A percentile compares a stretch with the other conserved stretches of the same genome.
These are phyloP conservation scores for Hippocampus kuda DNA, from an alignment of 2,797 vertebrate genomes.

Conservation along the genomic window DNA sequence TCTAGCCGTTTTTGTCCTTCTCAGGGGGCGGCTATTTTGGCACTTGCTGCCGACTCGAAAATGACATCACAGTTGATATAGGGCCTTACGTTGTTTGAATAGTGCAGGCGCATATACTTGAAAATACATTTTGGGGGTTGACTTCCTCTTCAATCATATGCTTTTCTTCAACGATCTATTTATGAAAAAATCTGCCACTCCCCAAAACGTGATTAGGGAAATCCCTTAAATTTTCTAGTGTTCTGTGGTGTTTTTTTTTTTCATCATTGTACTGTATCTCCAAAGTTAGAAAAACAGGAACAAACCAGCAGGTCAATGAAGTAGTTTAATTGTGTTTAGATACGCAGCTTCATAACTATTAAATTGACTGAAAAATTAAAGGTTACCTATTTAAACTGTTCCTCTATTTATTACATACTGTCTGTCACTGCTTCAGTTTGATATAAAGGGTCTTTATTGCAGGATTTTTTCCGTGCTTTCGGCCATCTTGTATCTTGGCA, in stretches of 20 bases:
- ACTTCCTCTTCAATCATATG: too few relatives aligned
- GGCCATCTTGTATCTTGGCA: constrained; percentile 94
- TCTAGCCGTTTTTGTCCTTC: too few relatives aligned
- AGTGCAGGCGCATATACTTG: too few relatives aligned
- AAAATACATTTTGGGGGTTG: too few relatives aligned
- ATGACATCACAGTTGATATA: too few relatives aligned
- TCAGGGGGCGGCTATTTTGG: too few relatives aligned
- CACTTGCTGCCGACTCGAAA: too few relatives aligned
- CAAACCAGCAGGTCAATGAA: background rate
- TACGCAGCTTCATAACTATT: background rate
- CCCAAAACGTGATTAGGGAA: background rate
- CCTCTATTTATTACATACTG: constrained; percentile 7
- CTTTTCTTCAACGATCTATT: too few relatives aligned
- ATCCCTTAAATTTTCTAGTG: background rate
- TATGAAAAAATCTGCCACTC: background rate
- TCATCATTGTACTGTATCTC: background rate
- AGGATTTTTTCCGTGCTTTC: constrained; percentile 96
- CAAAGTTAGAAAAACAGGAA: background rate
- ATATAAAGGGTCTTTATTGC: constrained; percentile 14
- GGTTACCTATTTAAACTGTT: background rate
- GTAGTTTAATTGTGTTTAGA: background rate
- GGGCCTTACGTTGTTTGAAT: too few relatives aligned
- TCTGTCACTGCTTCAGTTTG: background rate
- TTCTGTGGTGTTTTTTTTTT: background rate
- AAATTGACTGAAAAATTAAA: background rate